Conservation (phyloP, 2,113 vertebrate species). For the Anhinga anhinga region DNA sequence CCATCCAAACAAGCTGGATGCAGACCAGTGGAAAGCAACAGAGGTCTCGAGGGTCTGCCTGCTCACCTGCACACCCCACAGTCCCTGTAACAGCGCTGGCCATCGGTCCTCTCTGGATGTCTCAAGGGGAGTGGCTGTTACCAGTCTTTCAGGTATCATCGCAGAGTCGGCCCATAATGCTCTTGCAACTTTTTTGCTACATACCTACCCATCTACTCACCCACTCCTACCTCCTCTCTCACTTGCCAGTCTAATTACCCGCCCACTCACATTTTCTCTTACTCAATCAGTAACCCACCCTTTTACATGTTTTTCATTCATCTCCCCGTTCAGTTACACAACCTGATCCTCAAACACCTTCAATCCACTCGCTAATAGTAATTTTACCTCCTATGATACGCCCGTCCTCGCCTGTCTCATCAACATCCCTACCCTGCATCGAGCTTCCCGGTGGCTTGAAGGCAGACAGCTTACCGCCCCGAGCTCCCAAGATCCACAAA, state of each 20-base stretch:
- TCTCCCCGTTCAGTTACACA: background rate
- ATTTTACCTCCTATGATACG: background rate
- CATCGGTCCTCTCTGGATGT: background rate
- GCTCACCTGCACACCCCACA: background rate
- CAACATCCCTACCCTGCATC: background rate
- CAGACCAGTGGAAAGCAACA: background rate
- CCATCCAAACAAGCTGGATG: background rate
- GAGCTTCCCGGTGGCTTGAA: background rate
- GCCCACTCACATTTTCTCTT: conserved; percentile 47
- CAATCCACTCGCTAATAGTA: background rate
- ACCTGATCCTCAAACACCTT: background rate
- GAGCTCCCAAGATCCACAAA: background rate
- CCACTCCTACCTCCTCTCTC: conserved; percentile 36
- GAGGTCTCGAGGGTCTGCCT: background rate
- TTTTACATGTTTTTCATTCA: background rate
- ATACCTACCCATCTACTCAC: conserved; percentile 30
- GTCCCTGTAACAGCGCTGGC: background rate
- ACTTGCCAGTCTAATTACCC: conserved; percentile 32
- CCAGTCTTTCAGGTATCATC: background rate
- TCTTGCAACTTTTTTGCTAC: background rate
- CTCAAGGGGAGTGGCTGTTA: background rate
- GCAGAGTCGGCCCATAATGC: background rate
- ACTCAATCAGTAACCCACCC: conserved; percentile 40
- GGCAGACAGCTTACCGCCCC: background rate
- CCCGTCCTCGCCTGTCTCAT: background rate